Base-by-base conservation (phyloP, 2,113 vertebrate genomes). In the Atractosteus spatula region DNA sequence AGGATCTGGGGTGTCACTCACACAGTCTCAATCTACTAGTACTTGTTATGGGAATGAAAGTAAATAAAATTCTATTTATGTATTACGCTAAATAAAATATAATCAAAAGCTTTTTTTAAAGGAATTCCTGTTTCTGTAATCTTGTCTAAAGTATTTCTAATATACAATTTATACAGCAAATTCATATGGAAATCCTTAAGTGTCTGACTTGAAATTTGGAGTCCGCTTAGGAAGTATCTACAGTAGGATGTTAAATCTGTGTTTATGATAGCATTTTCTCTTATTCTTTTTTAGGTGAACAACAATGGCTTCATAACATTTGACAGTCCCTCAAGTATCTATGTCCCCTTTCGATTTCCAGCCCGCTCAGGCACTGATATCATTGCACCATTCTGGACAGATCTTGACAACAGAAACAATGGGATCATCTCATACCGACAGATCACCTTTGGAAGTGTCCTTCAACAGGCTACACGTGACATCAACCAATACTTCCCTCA, bases 381-480 rank as follows among this genome's bases (percentile, higher is more conserved):
- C 57, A 80, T 80, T 55, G 75, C 78, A 62, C 69, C 75, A 5
- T 74, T 80, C 63, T 88, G 86, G 87, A 83, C 16, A 0, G 82
- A 89, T 0, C 62, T 87, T 2, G n/a, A 88, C 71, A 89, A 76
- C 0, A 16, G 47, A 0, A 3, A 8, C 3, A 66, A 69, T 0
- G 84, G 84, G 0, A 64, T 69, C 0, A 2, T 91, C 51, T 88
- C 70, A 47, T 85, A 82, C 69, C 56, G 64, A 0, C 71, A 89
- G 72, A 80, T 13, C 77, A 70, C 14, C 0, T 1, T 17, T 0
- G 14, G 45, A 0, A 0, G 0, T 0, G 59, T 86, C 3, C 74
- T 89, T 29, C 7, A 2, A 0, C 2, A 3, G 0, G 42, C 82
- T 8, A 83, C 81, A 6, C 0, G 2, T 0, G 66, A 88, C n/a